phyloP scores from a whole-genome alignment of 2,888 invertebrate species.

The Drosophila parthenogenetica region DNA sequence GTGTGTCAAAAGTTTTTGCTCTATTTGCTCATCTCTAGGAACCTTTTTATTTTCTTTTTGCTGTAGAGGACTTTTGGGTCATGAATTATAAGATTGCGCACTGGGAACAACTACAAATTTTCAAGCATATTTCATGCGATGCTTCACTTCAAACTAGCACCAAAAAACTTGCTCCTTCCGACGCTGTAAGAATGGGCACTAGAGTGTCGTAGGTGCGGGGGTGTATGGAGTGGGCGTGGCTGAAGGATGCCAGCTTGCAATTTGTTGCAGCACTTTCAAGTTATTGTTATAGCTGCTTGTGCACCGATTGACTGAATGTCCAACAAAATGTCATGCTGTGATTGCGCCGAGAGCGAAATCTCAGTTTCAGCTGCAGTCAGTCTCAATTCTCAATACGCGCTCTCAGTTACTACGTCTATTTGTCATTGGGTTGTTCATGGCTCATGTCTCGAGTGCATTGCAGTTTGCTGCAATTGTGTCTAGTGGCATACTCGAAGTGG shows the following conservation, averaged over 20 bases:
- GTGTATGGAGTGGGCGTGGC: not conserved
- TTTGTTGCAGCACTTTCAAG: slow-evolving; percentile 52
- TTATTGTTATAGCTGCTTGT: slow-evolving; percentile 52
- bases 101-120: slow-evolving; percentile 58
- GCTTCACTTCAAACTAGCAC: slow-evolving; percentile 30
- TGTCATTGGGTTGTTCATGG: slow-evolving; percentile 28
- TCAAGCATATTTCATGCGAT: slow-evolving; percentile 66
- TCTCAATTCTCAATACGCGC: slow-evolving; percentile 33
- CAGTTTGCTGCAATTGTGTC: slow-evolving; percentile 66
- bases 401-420: slow-evolving; percentile 43
- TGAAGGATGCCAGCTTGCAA: slow-evolving; percentile 50
- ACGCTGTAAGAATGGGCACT: not conserved
- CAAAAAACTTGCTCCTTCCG: slow-evolving; percentile 42
- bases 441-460: slow-evolving; percentile 72
- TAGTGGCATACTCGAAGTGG: slow-evolving; percentile 53
- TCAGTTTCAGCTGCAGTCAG: slow-evolving; percentile 34
- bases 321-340: slow-evolving; percentile 69
- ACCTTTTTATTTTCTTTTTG: slow-evolving; percentile 19
- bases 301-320: slow-evolving; percentile 45
- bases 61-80: slow-evolving; percentile 24
- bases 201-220: not conserved
- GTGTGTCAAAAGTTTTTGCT: slow-evolving; percentile 2
- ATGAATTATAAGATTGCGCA: slow-evolving; percentile 52
- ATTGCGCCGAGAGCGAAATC: slow-evolving; percentile 70
- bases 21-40: slow-evolving; percentile 23